Evolutionary conservation across 2,113 vertebrate species (phyloP), one percentile per base, ranked within the genome.

Genomic region (Nothocercus julius): DNA sequence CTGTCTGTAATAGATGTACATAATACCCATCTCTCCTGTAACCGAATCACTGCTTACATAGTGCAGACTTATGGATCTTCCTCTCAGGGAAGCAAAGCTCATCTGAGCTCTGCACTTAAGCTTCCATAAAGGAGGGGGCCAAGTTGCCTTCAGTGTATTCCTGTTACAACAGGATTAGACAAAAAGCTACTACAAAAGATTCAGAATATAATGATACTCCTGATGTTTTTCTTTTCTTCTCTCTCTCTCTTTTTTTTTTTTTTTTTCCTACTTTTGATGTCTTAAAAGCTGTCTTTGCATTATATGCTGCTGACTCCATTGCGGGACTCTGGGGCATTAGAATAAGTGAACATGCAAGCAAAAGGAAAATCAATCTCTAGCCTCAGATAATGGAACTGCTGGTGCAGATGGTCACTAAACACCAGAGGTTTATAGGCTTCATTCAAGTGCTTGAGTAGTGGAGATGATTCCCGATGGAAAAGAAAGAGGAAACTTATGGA

Each of bases 321-420:
- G 94, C 94, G 82, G 82, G 87, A 91, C 96, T 94, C 95, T 66
- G 81, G 95, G 95, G 93, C 85, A 96, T 97, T 97, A 77, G 78
- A 54, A 84, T 95, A 96, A 97, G 92, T 90, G 94, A 97, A 97
- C 72, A 87, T 68, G 47, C 89, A 96, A 85, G 92, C 67, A 92
- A 93, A 92, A 94, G 42, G 92, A 96, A 97, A 97, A 97, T 97
- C 97, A 97, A 97, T 97, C 93, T 96, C 78, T 61, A 88, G 7
- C 13, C 92, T 75, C 75, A 83, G 90, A 94, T 97, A 97, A 97
- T 97, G 94, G 96, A 93, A 81, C 82, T 87, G 11, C 53, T 89
- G 64, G 87, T 93, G 87, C 97, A 97, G 95, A 97, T 97, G 95
- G 96, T 90, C 96, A 94, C 94, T 90, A 82, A 95, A 93, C 75